A percentile compares a stretch with the other conserved stretches of the same genome.
phyloP scores from a whole-genome alignment of 2,113 vertebrate genomes.

The Urocolius indicus region DNA sequence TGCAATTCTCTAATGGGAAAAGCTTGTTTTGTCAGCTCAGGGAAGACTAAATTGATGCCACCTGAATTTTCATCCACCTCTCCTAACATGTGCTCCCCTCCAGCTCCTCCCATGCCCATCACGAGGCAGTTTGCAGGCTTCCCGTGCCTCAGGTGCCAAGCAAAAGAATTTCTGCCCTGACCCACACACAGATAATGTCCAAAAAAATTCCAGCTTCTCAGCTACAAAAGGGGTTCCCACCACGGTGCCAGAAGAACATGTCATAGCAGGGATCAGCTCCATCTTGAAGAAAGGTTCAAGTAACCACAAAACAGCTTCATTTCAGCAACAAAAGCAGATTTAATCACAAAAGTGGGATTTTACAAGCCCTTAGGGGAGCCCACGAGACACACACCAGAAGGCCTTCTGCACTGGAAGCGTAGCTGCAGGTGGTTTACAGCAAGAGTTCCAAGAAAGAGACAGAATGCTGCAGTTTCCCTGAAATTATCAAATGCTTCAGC shows the following conservation, averaged over 20 bases:
- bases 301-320: not conserved
- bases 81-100: not conserved
- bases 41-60: not conserved
- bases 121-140: not conserved
- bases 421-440: not conserved
- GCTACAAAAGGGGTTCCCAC: not conserved
- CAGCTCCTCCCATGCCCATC: not conserved
- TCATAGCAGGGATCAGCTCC: not conserved
- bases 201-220: not conserved
- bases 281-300: not conserved
- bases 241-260: accelerated
- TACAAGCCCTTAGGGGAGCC: not conserved
- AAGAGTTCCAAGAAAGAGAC: not conserved
- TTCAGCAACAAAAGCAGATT: not conserved
- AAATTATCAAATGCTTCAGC: not conserved
- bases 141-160: not conserved
- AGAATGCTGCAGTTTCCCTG: not conserved
- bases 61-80: not conserved
- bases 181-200: not conserved
- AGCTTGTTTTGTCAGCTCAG: slow-evolving; percentile 27
- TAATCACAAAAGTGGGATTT: not conserved
- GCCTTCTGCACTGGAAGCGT: not conserved
- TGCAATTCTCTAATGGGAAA: not conserved
- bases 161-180: not conserved
- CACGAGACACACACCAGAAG: not conserved